These are phyloP conservation scores for Callipepla californica DNA, from an alignment of 2,113 vertebrate genomes.

Conservation along the genomic window DNA sequence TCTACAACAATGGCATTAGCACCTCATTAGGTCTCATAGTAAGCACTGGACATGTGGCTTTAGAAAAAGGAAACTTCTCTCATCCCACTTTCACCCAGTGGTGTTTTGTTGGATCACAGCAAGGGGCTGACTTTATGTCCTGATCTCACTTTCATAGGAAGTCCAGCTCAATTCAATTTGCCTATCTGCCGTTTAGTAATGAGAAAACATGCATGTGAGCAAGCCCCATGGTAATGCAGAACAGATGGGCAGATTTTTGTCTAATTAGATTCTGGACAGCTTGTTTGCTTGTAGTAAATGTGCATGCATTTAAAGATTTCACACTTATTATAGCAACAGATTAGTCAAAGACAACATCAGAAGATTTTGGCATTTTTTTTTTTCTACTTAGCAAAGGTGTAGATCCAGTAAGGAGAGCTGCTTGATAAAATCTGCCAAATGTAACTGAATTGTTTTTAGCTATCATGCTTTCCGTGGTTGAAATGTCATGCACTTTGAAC, in stretches of 20 bases:
- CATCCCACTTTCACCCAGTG: slow-evolving; percentile 78
- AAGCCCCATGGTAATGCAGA: slow-evolving; percentile 80
- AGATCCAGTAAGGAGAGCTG: slow-evolving; percentile 8
- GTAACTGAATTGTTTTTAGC: slow-evolving; percentile 41
- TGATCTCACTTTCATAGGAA: slow-evolving; percentile 81
- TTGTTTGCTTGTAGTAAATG: slow-evolving; percentile 76
- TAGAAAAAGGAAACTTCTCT: slow-evolving; percentile 83
- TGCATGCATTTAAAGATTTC: slow-evolving; percentile 79
- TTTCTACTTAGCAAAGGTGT: background rate
- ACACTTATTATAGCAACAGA: slow-evolving; percentile 80
- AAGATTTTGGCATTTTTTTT: accelerated
- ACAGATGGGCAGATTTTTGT: slow-evolving; percentile 87
- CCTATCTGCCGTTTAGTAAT: slow-evolving; percentile 81
- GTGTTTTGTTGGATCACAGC: slow-evolving; percentile 88
- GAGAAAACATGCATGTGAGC: slow-evolving; percentile 76
- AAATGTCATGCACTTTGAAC: background rate
- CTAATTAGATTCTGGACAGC: slow-evolving; percentile 84
- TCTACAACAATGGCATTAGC: slow-evolving; percentile 85
- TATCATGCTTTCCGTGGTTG: background rate
- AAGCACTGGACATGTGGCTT: slow-evolving; percentile 87
- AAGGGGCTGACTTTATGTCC: slow-evolving; percentile 86
- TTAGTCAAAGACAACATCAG: slow-evolving; percentile 62
- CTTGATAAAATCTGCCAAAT: slow-evolving; percentile 29
- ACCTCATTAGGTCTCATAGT: slow-evolving; percentile 85
- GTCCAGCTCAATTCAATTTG: slow-evolving; percentile 86